Conservation (phyloP, 2,113 vertebrate species). For the Rhodinocichla rosea region DNA sequence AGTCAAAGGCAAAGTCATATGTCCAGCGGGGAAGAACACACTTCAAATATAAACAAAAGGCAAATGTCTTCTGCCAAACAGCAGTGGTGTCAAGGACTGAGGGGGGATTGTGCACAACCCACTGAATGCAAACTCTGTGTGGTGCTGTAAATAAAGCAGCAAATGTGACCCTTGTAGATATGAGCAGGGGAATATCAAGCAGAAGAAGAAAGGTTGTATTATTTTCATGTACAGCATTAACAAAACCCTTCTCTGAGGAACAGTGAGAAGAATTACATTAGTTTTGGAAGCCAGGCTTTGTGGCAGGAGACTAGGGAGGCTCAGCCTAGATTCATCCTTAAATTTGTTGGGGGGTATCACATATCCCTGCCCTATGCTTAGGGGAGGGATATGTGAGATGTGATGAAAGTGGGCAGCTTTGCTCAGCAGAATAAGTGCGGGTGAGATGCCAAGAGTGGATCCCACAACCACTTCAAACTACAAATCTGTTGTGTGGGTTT, state of each 20-base stretch:
- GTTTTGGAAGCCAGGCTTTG: neutral
- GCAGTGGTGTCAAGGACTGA: neutral
- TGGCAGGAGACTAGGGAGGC: neutral
- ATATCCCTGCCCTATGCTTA: neutral
- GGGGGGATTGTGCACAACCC: neutral
- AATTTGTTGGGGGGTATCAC: neutral
- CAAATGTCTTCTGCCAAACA: neutral
- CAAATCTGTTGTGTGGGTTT: neutral
- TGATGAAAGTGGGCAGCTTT: neutral
- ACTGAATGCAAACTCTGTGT: neutral
- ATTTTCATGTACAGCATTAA: neutral
- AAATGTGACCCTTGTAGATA: neutral
- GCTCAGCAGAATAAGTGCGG: neutral
- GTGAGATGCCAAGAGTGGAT: neutral
- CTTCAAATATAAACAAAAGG: neutral
- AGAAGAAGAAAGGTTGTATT: neutral
- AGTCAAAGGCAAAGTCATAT: conserved; percentile 40
- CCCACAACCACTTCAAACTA: neutral
- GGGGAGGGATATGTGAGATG: neutral
- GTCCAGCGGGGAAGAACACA: neutral
- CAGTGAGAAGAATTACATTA: neutral
- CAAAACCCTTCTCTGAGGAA: neutral
- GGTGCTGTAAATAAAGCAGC: neutral
- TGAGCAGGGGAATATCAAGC: neutral
- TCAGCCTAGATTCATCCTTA: neutral